Evolutionary conservation across 2,888 invertebrate genomes (phyloP), one percentile per base, ranked within the genome.

Genomic region (Drosophila setosimentum): DNA sequence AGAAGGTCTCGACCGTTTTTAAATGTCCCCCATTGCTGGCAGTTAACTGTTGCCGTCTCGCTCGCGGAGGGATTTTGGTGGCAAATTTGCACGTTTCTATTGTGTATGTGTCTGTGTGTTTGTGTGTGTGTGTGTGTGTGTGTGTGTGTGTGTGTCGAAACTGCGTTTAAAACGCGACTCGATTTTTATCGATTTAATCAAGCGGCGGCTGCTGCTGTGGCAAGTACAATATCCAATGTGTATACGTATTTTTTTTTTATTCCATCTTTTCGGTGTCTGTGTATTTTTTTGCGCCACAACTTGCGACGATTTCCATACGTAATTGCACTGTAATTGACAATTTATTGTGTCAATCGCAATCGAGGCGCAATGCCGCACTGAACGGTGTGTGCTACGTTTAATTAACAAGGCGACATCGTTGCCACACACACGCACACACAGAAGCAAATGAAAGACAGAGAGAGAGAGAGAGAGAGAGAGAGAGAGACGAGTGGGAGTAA

Each of bases 291-390:
- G 64, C 61, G 61, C 42, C 55, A 63, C 59, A 78, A 78, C 63
- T 69, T 77, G 63, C 71, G 71, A 68, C 88, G 80, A 90, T 90
- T 90, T 86, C 89, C 89, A 84, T 88, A 85, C 90, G 88, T 89
- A 89, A 89, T 89, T 89, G 89, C 90, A 83, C 82, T 82, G 88
- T 90, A 89, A 89, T 89, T 90, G 89, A 89, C 89, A 90, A 89
- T 89, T 90, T 89, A 90, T 90, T 88, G 89, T 89, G 91, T 89
- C 89, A 89, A 90, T 90, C 89, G 87, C 83, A 89, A 86, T 84
- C 89, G 86, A 87, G 78, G 82, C 86, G 79, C 82, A 84, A 72
- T 80, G 71, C 80, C 86, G 70, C 64, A 76, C 68, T 78, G 70
- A 78, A 79, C 69, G 80, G 72, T 83, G 82, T 81, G 72, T 80